A percentile compares a stretch with the other conserved stretches of the same genome.
phyloP scores from a whole-genome alignment of 2,113 vertebrate genomes.

The Bos indicus region DNA sequence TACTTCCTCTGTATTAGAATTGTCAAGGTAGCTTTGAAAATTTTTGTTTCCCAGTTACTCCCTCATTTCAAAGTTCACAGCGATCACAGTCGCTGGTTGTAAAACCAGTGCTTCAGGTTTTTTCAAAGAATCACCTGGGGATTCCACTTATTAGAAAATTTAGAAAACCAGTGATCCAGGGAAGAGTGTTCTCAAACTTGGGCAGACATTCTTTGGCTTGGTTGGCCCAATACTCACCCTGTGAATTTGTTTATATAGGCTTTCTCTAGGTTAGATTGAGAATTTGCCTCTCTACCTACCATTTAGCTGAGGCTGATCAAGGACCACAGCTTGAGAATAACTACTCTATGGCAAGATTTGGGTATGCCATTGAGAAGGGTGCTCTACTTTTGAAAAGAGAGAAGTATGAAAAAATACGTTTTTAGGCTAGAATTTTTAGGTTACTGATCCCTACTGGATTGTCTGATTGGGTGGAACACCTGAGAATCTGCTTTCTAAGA shows the following conservation, averaged over 20 bases:
- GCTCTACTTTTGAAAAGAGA: not conserved
- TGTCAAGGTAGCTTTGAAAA: not conserved
- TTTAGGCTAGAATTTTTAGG: not conserved
- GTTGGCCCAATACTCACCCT: not conserved
- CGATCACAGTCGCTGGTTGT: not conserved
- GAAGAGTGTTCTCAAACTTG: not conserved
- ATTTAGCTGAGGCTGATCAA: not conserved
- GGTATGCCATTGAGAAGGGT: not conserved
- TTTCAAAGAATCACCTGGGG: not conserved
- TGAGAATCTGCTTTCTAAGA: not conserved
- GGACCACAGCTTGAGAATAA: not conserved
- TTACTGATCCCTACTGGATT: not conserved
- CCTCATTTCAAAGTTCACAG: not conserved
- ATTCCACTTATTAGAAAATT: not conserved
- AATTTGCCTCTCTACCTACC: not conserved
- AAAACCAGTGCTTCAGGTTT: not conserved
- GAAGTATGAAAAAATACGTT: not conserved
- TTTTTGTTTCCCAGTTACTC: not conserved
- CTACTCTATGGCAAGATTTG: not conserved
- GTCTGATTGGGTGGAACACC: not conserved
- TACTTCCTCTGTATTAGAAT: not conserved
- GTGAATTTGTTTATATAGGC: not conserved
- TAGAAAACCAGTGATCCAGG: not conserved
- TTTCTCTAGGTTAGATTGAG: not conserved
- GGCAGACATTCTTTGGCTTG: not conserved